Conservation (phyloP, 2,113 vertebrate genomes). For the Baryphthengus martii region DNA sequence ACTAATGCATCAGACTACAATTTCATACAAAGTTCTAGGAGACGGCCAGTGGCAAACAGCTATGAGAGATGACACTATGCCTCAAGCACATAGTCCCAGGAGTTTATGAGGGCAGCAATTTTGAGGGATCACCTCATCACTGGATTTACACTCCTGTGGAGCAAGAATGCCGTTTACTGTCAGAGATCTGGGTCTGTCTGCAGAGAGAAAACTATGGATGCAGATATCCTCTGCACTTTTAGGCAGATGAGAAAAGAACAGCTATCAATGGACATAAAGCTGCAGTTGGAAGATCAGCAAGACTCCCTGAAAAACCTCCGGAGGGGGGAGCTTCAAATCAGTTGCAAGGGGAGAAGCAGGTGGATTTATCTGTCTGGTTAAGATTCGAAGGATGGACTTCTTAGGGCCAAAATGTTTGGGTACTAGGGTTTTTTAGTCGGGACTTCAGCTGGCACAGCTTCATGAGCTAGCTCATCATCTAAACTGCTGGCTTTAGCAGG, state of each 20-base stretch:
- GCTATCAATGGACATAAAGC: not conserved
- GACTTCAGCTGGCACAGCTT: not conserved
- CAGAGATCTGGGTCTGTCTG: not conserved
- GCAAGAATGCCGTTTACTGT: not conserved
- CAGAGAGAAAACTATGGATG: not conserved
- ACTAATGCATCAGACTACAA: not conserved
- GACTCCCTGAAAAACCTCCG: not conserved
- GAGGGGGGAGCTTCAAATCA: not conserved
- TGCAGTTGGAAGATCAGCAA: not conserved
- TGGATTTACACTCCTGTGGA: not conserved
- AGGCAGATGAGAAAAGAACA: not conserved
- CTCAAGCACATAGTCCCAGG: not conserved
- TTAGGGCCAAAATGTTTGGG: not conserved
- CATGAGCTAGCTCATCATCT: not conserved
- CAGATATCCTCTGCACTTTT: not conserved
- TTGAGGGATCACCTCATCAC: not conserved
- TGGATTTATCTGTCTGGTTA: not conserved
- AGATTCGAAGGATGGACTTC: not conserved
- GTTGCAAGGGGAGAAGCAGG: not conserved
- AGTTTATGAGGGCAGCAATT: not conserved
- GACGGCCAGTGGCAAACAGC: not conserved
- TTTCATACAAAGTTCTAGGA: not conserved
- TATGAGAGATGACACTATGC: not conserved
- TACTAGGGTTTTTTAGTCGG: not conserved
- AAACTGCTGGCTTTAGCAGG: constrained; percentile 11